phyloP scores from a whole-genome alignment of 2,113 vertebrate genomes.

The Pseudorhombus dupliciocellatus region DNA sequence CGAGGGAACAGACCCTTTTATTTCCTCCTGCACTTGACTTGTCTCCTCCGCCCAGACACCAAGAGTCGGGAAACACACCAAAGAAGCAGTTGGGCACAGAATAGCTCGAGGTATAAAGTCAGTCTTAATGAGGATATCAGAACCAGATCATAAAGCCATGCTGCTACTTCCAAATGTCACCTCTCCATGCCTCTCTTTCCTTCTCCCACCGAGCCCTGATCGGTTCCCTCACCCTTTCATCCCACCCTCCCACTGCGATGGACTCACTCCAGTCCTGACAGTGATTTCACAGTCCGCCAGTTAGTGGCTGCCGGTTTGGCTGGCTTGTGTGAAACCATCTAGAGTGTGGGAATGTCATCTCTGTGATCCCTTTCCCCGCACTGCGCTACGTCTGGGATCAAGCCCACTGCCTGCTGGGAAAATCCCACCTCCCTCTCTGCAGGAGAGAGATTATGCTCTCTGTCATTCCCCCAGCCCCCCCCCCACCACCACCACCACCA shows the following conservation, averaged over 20 bases:
- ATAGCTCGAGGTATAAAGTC: constrained; percentile 38
- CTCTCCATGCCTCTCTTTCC: constrained; percentile 4
- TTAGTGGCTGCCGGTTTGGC: constrained; percentile 52
- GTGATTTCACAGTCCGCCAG: constrained; percentile 68
- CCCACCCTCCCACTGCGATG: constrained; percentile 45
- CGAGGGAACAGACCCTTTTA: background rate
- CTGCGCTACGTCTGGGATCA: constrained; percentile 60
- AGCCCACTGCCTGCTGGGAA: constrained; percentile 71
- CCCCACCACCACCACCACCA: background rate
- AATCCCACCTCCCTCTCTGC: constrained; percentile 63
- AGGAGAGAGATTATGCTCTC: constrained; percentile 67
- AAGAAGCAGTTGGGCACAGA: constrained; percentile 40
- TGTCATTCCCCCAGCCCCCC: constrained; percentile 35
- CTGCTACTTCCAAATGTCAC: constrained; percentile 38
- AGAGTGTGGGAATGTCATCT: constrained; percentile 73
- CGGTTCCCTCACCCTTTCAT: constrained; percentile 45
- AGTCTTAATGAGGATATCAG: constrained; percentile 49
- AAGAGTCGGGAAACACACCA: background rate
- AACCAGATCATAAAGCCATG: constrained; percentile 44
- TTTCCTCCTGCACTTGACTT: background rate
- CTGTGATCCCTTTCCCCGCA: constrained; percentile 65
- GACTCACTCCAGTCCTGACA: constrained; percentile 47
- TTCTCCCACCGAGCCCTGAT: constrained; percentile 20
- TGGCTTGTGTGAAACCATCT: constrained; percentile 46
- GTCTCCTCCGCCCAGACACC: background rate